These are phyloP conservation scores for Philaethria dido DNA, from an alignment of 2,888 invertebrate genomes.

Conservation along the genomic window DNA sequence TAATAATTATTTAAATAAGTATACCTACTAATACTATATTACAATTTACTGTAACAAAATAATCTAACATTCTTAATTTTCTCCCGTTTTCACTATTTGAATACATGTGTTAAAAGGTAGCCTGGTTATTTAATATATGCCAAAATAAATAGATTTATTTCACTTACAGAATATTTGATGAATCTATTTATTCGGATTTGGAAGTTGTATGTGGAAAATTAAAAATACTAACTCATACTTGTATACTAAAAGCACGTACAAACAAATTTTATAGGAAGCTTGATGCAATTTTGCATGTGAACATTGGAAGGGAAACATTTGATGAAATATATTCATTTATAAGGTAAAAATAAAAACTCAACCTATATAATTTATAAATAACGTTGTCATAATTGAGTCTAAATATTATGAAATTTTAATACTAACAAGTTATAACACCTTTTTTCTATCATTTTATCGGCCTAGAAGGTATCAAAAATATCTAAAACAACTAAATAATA, in stretches of 20 bases:
- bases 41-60: neutral
- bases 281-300: conserved; percentile 78
- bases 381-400: neutral
- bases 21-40: too few relatives aligned
- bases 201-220: conserved; percentile 84
- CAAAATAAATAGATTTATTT: conserved; percentile 30
- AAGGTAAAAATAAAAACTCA: conserved; percentile 59
- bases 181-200: conserved; percentile 85
- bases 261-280: conserved; percentile 83
- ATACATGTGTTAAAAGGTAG: neutral
- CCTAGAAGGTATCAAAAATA: neutral
- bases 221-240: conserved; percentile 84
- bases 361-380: neutral
- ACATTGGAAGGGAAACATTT: conserved; percentile 78
- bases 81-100: neutral
- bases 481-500: neutral
- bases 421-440: neutral
- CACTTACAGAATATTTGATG: conserved; percentile 84
- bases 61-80: neutral
- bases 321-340: conserved; percentile 82
- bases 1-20: too few relatives aligned
- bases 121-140: neutral
- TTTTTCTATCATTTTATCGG: neutral
- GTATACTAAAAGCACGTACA: conserved; percentile 84
- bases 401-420: neutral